A percentile compares a stretch with the other conserved stretches of the same genome.
These are phyloP conservation scores for Geotrupes spiniger DNA, from an alignment of 2,888 invertebrate species.

Conservation along the genomic window DNA sequence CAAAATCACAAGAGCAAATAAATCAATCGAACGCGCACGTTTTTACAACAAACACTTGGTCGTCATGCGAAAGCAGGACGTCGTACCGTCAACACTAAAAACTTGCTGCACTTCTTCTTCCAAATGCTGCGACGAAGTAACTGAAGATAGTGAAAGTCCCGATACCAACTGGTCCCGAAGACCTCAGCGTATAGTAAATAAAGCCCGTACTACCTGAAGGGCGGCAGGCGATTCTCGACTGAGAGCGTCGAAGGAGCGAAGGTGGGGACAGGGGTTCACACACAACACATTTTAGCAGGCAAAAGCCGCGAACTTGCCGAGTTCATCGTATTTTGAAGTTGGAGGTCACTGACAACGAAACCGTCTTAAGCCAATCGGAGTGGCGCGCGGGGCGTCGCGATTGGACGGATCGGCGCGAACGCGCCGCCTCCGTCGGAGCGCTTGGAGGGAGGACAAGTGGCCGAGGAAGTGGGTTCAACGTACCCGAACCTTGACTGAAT, in stretches of 20 bases:
- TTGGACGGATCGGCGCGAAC: constrained; percentile 43
- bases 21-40: constrained; percentile 9
- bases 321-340: constrained; percentile 77
- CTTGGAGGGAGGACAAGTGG: constrained; percentile 38
- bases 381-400: constrained; percentile 46
- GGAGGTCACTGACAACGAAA: constrained; percentile 79
- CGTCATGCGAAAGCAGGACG: neutral
- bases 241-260: constrained; percentile 35
- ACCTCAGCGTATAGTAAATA: constrained; percentile 49
- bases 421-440: constrained; percentile 38
- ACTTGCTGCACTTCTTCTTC: constrained; percentile 23
- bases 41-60: neutral
- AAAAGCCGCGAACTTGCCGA: constrained; percentile 59
- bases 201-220: constrained; percentile 49
- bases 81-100: neutral
- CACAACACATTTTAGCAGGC: constrained; percentile 51
- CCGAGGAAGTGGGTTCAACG: constrained; percentile 66
- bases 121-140: constrained; percentile 43
- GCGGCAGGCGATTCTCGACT: constrained; percentile 45
- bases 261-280: constrained; percentile 55
- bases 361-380: constrained; percentile 44
- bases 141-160: constrained; percentile 53
- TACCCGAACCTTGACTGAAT: constrained; percentile 84
- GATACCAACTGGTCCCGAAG: constrained; percentile 48
- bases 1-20: constrained; percentile 11